Percentiles rank a stretch among this genome's conserved stretches.
Evolutionary conservation across 2,888 invertebrate species (phyloP).

Genomic region (Byasa hedistus): DNA sequence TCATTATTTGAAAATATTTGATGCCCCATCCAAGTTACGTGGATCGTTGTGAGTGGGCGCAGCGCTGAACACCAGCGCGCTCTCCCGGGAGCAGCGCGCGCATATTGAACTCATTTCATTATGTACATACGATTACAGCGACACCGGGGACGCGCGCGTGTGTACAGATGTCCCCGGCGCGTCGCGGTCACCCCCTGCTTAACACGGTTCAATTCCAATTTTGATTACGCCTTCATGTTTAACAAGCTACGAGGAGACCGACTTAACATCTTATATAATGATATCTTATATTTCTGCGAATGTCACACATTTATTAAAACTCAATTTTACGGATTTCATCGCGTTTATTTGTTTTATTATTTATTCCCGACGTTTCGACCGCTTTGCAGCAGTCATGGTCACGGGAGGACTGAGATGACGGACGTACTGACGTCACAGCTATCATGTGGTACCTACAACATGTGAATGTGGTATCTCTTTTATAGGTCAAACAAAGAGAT

Average conservation of each 20-base stretch:
- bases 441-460: too few species aligned
- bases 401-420: too few species aligned
- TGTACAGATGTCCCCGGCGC: conserved; percentile 53
- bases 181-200: conserved; percentile 33
- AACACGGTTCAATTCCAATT: conserved; percentile 26
- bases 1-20: background rate
- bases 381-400: too few species aligned
- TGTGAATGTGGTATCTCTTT: too few species aligned
- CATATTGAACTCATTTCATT: conserved; percentile 80
- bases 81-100: conserved; percentile 55
- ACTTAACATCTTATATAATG: conserved; percentile 1
- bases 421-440: too few species aligned
- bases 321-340: too few species aligned
- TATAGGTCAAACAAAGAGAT: too few species aligned
- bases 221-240: conserved; percentile 18
- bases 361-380: too few species aligned
- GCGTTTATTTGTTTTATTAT: too few species aligned
- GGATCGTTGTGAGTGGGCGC: conserved; percentile 12
- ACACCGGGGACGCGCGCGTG: conserved; percentile 49
- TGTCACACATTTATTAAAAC: too few species aligned
- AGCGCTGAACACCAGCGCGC: conserved; percentile 36
- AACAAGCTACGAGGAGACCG: background rate
- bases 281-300: too few species aligned
- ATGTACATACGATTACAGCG: conserved; percentile 70
- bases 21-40: conserved; percentile 34